Base-by-base conservation (phyloP, 1,140 invertebrate species). In the Drosophila paulistorum region DNA sequence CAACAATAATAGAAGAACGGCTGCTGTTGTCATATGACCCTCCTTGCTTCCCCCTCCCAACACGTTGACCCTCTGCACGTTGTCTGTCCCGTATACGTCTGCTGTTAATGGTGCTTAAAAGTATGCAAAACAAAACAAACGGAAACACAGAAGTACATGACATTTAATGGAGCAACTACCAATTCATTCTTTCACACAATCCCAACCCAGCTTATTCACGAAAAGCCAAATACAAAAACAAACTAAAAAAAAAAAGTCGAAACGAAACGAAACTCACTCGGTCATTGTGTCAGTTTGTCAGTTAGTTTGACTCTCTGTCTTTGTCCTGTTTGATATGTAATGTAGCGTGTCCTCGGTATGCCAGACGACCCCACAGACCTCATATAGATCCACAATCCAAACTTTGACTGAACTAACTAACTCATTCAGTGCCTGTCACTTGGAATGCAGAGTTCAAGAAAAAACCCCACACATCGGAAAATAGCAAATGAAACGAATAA, bases 251-350 rank as follows among this genome's bases (percentile, higher is more conserved):
- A 33, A 45, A 35, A 14, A 48, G 5, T 7, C 30, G 6, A 30
- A 30, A 30, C 30, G 6, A 30, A 30, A 30, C 60, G 14, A 48
- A 61, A 55, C 61, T 67, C 71, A 74, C 75, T 77, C 75, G 75
- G 75, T 77, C 75, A 77, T 77, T 74, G 75, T 77, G 75, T 77
- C 75, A 77, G 66, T 61, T 70, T 70, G 74, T 65, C 71, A 74
- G 66, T 62, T 62, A 41, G 41, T 62, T 62, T 62, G 39, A 14
- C 41, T 39, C 37, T 39, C 10, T 39, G 10, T 39, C 37, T 37
- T 37, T 39, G 37, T 13, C 11, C 9, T 45, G 20, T 39, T n/a
- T 26, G 60, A 20, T 51, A 51, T 51, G 45, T 51, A 23, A 51
- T 51, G 45, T 23, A 51, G 17, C 45, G 45, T 51, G 20, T 23